A percentile compares a stretch with the other conserved stretches of the same genome.
Conservation (phyloP, 2,797 vertebrate species). For the Aldrovandia affinis region DNA sequence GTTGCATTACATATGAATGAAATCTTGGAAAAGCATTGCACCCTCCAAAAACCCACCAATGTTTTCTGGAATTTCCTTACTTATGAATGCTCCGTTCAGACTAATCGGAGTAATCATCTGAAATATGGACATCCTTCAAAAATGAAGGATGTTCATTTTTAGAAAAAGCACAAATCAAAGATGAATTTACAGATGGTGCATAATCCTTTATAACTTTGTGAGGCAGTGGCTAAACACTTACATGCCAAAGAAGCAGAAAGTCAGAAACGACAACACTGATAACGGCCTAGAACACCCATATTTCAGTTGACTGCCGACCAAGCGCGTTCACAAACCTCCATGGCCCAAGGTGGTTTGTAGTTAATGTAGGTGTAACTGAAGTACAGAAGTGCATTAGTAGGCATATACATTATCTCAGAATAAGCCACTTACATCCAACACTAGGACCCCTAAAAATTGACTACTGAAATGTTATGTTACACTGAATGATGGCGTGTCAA, state of each 20-base stretch:
- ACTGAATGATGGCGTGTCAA: background rate
- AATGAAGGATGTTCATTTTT: background rate
- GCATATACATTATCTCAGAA: background rate
- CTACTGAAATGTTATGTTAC: background rate
- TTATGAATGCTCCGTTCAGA: background rate
- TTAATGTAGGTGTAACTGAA: background rate
- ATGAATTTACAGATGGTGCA: background rate
- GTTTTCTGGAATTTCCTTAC: background rate
- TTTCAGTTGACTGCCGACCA: background rate
- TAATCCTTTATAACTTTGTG: background rate
- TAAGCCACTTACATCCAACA: background rate
- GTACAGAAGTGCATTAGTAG: background rate
- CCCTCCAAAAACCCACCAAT: background rate
- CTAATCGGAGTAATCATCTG: background rate
- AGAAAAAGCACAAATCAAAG: background rate
- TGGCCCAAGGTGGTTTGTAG: background rate
- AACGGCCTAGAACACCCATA: background rate
- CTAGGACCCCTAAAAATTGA: background rate
- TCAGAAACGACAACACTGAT: background rate
- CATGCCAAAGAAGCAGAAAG: background rate
- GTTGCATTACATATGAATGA: background rate
- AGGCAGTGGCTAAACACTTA: background rate
- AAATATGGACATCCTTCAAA: background rate
- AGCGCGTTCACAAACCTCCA: background rate
- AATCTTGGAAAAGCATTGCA: constrained; percentile 1